Evolutionary conservation across 2,888 invertebrate genomes (phyloP), one percentile per base, ranked within the genome.

Genomic region (Phlogophora meticulosa): DNA sequence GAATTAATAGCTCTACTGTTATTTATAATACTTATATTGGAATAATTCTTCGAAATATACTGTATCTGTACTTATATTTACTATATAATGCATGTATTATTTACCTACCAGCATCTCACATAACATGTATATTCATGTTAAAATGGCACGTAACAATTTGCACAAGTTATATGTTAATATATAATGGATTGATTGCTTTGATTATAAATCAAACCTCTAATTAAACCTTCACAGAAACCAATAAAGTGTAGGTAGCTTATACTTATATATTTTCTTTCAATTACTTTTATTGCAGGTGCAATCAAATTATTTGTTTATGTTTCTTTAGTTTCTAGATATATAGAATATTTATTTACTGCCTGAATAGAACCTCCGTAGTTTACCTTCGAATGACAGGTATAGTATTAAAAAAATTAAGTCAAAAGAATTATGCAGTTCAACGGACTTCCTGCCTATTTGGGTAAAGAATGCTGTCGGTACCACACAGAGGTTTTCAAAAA

Each of bases 141-240:
- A 68, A 66, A 71, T 68, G n/a, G 24, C 48, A 66, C 36, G 38
- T 28, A 57, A 61, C 53, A 72, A 66, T 72, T 74, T 74, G 71
- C 78, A 65, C 71, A 67, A 64, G 78, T 71, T 76, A 53, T 72
- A 79, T 74, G 71, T 61, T 49, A 68, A 78, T 76, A 51, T 34
- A 48, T 79, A 81, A 74, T 79, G 51, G 58, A 80, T 78, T 68
- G 74, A 75, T 81, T 72, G 66, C 72, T 61, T 73, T 65, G 74
- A 65, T 81, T 76, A 74, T 79, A 79, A 77, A 81, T 75, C 74
- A 79, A 81, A 75, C 66, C 74, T 68, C 57, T 77, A 81, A 79
- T 79, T 81, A 77, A 73, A 55, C 70, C 61, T 65, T 74, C 69
- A 78, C 38, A 78, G 69, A 66, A 70, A 67, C 63, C 69, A 67